Base-by-base conservation (phyloP, 2,113 vertebrate species). In the Todiramphus saurophagus region DNA sequence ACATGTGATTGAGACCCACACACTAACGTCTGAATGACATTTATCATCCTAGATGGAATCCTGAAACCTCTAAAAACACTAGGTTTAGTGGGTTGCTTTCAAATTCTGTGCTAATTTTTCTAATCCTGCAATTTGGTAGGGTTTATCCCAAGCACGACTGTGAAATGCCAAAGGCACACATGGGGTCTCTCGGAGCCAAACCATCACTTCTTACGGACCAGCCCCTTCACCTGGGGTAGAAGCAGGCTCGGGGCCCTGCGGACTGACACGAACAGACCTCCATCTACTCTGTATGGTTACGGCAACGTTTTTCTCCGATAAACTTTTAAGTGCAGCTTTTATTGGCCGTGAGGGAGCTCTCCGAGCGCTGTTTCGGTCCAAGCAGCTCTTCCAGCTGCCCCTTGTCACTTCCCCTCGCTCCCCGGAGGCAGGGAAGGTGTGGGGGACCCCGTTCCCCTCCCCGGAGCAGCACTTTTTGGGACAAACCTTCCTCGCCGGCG, bases 231-330 rank as follows among this genome's bases (percentile, higher is more conserved):
- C 44, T 16, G 0, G 48, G 67, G 20, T 3, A 8, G 50, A 11
- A 53, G 62, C 5, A 9, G 58, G 9, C 27, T 24, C 8, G 23
- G 23, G 25, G 10, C 10, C 7, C 10, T 1, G 28, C 2, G 11
- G 31, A 11, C 31, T 5, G 18, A 2, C 5, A 3, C 30, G 7
- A 31, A 13, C 73, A 39, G 50, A 23, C 7, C 18, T 18, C 7
- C 77, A 3, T 3, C 39, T 5, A 1, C 44, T 16, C 53, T 1
- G 28, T 37, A 0, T 0, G 12, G 31, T n/a, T 8, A 67, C 7
- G 4, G n/a, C 33, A 28, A 10, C 62, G 4, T 0, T 68, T 48
- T 30, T 50, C 28, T 15, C 74, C 18, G 1, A 37, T 39, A 8
- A 50, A 72, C 69, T 67, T 70, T 15, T 0, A 35, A 41, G 39